Conservation (phyloP, 1,140 invertebrate species). For the Brevipalpus yothersi region DNA sequence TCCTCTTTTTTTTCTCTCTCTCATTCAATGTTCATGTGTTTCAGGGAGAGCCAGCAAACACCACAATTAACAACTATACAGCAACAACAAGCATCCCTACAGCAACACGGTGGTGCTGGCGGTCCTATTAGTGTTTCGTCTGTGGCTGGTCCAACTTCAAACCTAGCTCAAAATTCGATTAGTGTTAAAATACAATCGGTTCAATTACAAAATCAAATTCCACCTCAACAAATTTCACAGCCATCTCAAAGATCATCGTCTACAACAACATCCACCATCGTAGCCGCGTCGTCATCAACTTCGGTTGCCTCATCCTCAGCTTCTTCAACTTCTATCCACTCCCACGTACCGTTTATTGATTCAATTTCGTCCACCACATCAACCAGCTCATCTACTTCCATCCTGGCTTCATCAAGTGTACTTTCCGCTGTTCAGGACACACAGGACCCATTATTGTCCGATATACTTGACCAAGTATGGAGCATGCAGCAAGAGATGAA, state of each 20-base stretch:
- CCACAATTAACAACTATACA: background rate
- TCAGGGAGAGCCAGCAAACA: background rate
- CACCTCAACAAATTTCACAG: background rate
- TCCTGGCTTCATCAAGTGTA: background rate
- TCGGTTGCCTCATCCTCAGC: background rate
- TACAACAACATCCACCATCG: background rate
- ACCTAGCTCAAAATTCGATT: too few relatives aligned
- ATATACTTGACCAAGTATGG: constrained; percentile 48
- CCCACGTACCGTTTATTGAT: background rate
- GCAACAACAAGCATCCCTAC: background rate
- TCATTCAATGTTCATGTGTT: too few relatives aligned
- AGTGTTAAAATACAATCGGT: too few relatives aligned
- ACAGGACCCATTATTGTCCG: constrained; percentile 44
- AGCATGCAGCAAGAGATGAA: constrained; percentile 13
- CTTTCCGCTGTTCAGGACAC: constrained; percentile 10
- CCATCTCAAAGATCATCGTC: background rate
- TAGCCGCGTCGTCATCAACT: background rate
- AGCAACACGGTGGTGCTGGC: background rate
- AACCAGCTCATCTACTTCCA: background rate
- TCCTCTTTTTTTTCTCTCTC: background rate
- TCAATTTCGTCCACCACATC: background rate
- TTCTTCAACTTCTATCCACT: background rate
- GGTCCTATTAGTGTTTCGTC: too few relatives aligned
- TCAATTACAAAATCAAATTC: background rate
- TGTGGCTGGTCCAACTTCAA: too few relatives aligned